Conservation (phyloP, 2,888 invertebrate genomes). For the Drosophila incognita region DNA sequence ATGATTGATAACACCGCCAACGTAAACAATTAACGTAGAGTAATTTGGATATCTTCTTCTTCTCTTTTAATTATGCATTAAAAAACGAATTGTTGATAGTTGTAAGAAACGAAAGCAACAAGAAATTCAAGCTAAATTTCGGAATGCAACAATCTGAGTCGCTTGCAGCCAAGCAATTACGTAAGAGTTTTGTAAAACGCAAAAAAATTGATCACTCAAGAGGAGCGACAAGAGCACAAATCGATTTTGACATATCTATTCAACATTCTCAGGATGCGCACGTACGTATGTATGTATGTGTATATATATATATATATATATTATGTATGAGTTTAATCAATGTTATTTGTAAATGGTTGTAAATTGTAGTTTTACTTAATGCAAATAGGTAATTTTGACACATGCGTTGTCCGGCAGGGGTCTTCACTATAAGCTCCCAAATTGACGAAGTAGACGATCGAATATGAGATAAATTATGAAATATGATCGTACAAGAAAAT, state of each 20-base stretch:
- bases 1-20: slow-evolving; percentile 25
- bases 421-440: not conserved
- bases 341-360: not conserved
- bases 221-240: not conserved
- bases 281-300: not conserved
- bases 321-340: not conserved
- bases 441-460: not conserved
- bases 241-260: not conserved
- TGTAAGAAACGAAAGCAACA: not conserved
- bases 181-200: not conserved
- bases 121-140: slow-evolving; percentile 5
- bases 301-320: not conserved
- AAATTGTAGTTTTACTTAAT: not conserved
- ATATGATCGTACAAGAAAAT: too few species aligned
- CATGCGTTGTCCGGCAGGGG: not conserved
- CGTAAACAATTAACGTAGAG: slow-evolving; percentile 23
- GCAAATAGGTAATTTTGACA: not conserved
- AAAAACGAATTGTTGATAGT: slow-evolving; percentile 11
- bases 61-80: slow-evolving; percentile 52
- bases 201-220: not conserved
- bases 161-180: not conserved
- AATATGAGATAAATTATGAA: too few species aligned
- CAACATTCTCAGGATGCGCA: not conserved
- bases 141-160: slow-evolving; percentile 16
- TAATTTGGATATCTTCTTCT: slow-evolving; percentile 8